Base-by-base conservation (phyloP, 1,140 invertebrate species). In the Drosophila yakuba region DNA sequence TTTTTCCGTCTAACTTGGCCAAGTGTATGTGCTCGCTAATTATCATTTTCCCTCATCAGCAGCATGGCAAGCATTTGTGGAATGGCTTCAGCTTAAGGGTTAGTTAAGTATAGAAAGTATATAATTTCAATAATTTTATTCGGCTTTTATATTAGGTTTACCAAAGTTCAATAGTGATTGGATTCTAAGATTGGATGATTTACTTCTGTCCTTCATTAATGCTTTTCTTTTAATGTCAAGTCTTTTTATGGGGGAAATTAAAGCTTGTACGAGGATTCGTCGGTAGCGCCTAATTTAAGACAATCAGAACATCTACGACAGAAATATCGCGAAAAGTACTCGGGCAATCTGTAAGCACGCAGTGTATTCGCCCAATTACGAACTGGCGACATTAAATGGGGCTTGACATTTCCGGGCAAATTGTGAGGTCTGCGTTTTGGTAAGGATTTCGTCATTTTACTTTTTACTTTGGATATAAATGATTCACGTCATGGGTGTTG, bases 1-100 rank as follows among this genome's bases (percentile, higher is more conserved):
- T 74, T 88, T 81, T 91, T 91, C 90, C 90, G 81, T 78, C 76
- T 80, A 91, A 91, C 78, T 67, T 62, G 36, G 36, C 28, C 23
- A 20, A 48, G 56, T 52, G 12, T 72, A 47, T 51, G 60, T 25
- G 47, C 38, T 35, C 41, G 73, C 76, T 78, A 80, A 85, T 91
- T 85, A 85, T 81, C 72, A 82, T 85, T 90, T 88, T 72, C 80
- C 76, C 76, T 77, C 76, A 86, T 75, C 75, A 88, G 41, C 74
- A 64, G 74, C 52, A 32, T 20, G 51, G n/a, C 32, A 50, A 36
- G 39, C 15, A 20, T 52, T 20, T 15, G 32, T 12, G 28, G 50
- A 36, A 36, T 50, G 8, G 36, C 6, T 15, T 7, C 11, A 36
- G 2, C 6, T 52, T 11, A 20, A 36, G 32, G 50, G n/a, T 52